These are phyloP conservation scores for Cinara cedri DNA, from an alignment of 2,888 invertebrate species.

Conservation along the genomic window DNA sequence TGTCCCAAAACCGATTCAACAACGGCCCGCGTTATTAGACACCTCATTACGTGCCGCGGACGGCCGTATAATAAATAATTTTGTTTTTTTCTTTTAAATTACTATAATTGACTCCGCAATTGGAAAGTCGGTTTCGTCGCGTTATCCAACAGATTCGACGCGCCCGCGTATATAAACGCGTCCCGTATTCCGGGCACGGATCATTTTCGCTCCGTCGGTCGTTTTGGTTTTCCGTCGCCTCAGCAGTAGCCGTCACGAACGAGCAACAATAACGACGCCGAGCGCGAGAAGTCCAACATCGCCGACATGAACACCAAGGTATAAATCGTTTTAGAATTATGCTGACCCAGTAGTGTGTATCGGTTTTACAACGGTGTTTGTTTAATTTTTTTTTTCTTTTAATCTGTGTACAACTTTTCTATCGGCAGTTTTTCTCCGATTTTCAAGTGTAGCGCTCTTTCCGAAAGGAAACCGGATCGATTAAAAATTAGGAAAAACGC, in stretches of 20 bases:
- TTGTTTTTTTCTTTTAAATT: neutral
- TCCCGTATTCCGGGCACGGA: neutral
- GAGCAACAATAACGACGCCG: neutral
- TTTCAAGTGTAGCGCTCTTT: too few species aligned
- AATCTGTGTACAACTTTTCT: too few species aligned
- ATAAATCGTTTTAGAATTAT: neutral
- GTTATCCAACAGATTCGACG: neutral
- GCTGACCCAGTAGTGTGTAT: too few species aligned
- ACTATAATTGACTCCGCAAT: constrained; percentile 14
- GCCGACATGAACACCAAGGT: constrained; percentile 2
- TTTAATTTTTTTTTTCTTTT: too few species aligned
- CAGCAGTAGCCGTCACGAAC: constrained; percentile 2
- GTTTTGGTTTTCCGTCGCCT: neutral
- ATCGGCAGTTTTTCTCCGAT: too few species aligned
- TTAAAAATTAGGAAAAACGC: too few species aligned
- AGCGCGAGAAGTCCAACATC: neutral
- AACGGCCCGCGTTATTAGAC: too few species aligned
- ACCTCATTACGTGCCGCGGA: too few species aligned
- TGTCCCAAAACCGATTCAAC: too few species aligned
- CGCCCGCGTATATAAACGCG: neutral
- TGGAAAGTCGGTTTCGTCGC: constrained; percentile 19
- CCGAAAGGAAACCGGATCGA: too few species aligned
- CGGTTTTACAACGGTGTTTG: too few species aligned
- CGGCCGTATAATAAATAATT: too few species aligned
- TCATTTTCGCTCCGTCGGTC: neutral